Evolutionary conservation across 1,140 invertebrate species (phyloP).

Genomic region (Trachelipus rathkii): DNA sequence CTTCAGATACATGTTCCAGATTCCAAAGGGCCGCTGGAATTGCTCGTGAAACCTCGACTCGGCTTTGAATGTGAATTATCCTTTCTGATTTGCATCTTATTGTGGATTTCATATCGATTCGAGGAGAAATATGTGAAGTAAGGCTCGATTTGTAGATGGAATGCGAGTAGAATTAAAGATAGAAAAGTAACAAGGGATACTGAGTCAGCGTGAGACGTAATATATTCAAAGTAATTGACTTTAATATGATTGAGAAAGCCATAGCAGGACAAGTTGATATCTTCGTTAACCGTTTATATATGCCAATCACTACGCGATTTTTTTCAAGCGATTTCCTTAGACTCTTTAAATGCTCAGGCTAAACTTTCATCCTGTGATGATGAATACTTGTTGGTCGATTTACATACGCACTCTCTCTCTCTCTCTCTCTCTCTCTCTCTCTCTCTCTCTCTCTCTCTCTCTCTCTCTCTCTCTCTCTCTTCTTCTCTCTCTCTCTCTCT

Average conservation of each 20-base stretch:
- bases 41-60: constrained; percentile 4
- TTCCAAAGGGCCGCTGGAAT: constrained; percentile 5
- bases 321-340: too few relatives aligned
- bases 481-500: too few relatives aligned
- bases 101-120: constrained; percentile 6
- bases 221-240: background rate
- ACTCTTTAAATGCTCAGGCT: too few relatives aligned
- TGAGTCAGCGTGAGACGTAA: background rate
- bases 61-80: constrained; percentile 7
- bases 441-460: too few relatives aligned
- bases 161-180: constrained; percentile 10
- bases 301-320: too few relatives aligned
- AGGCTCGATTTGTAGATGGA: constrained; percentile 1
- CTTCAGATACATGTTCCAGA: background rate
- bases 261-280: background rate
- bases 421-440: too few relatives aligned
- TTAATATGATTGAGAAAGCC: constrained; percentile 6
- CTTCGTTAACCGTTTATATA: background rate
- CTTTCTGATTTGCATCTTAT: constrained; percentile 10
- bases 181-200: background rate
- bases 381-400: too few relatives aligned
- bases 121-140: background rate
- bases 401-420: too few relatives aligned
- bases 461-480: too few relatives aligned
- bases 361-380: too few relatives aligned